Conservation (phyloP, 1,140 invertebrate species). For the Berghia stephanieae region DNA sequence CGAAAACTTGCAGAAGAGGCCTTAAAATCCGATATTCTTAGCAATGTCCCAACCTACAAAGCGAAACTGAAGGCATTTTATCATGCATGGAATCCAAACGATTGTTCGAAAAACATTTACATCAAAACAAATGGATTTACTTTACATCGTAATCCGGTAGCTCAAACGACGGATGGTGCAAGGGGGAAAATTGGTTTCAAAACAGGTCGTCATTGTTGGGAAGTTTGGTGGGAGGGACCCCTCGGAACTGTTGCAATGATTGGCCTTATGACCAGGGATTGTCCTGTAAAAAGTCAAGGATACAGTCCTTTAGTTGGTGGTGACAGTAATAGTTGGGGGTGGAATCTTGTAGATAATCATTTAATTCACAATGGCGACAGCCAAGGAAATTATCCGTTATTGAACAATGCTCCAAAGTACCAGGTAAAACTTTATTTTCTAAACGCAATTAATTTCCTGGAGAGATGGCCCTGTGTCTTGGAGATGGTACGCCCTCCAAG, state of each 20-base stretch:
- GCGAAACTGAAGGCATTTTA: constrained; percentile 92
- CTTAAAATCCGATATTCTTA: constrained; percentile 89
- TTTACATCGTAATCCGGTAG: constrained; percentile 95
- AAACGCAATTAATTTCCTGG: too few relatives aligned
- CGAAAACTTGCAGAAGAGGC: constrained; percentile 89
- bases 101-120: constrained; percentile 96
- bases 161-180: constrained; percentile 97
- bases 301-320: constrained; percentile 94
- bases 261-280: constrained; percentile 92
- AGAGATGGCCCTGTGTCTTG: too few relatives aligned
- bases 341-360: constrained; percentile 98
- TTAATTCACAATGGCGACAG: constrained; percentile 95
- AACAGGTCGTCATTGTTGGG: constrained; percentile 95
- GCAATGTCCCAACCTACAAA: constrained; percentile 90
- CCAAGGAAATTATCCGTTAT: constrained; percentile 92
- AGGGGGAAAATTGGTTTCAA: constrained; percentile 92
- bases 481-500: too few relatives aligned
- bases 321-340: constrained; percentile 98
- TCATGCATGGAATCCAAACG: constrained; percentile 97
- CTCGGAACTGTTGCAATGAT: constrained; percentile 73
- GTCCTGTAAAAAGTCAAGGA: constrained; percentile 86
- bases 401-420: constrained; percentile 98
- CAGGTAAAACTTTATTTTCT: constrained; percentile 77
- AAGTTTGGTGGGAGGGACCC: constrained; percentile 98
- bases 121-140: constrained; percentile 98